phyloP scores from a whole-genome alignment of 2,113 vertebrate species.

The Dromaius novaehollandiae region DNA sequence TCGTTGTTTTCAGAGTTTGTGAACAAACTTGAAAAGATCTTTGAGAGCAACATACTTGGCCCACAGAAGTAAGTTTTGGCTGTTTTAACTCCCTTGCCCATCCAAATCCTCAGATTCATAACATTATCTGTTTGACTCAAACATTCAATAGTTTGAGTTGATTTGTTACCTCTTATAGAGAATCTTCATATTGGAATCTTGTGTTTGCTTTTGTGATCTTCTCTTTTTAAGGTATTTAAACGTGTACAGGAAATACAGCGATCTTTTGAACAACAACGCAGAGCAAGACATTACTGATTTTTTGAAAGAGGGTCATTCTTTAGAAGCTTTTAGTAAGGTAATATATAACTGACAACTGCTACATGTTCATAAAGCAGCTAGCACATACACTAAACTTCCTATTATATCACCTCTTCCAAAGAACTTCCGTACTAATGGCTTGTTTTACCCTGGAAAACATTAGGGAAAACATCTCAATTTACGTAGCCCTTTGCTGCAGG shows the following conservation, averaged over 20 bases:
- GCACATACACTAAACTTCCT: not conserved
- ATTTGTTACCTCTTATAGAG: not conserved
- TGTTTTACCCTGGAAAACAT: not conserved
- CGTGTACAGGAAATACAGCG: constrained; percentile 82
- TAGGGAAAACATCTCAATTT: not conserved
- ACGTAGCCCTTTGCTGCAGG: not conserved
- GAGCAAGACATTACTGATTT: constrained; percentile 78
- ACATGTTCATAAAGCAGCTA: not conserved
- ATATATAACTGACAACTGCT: not conserved
- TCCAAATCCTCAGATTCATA: not conserved
- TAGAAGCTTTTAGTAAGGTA: constrained; percentile 83
- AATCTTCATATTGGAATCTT: not conserved
- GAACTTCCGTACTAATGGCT: not conserved
- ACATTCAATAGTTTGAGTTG: not conserved
- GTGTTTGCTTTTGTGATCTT: constrained; percentile 10
- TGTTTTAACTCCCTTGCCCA: not conserved
- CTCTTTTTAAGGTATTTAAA: constrained; percentile 85
- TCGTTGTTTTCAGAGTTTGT: constrained; percentile 79
- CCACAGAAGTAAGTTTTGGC: constrained; percentile 82
- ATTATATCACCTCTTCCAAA: not conserved
- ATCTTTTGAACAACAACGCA: constrained; percentile 81
- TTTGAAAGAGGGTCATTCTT: constrained; percentile 80
- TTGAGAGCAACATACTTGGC: constrained; percentile 84
- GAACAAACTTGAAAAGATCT: constrained; percentile 77
- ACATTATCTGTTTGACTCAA: not conserved